Base-by-base conservation (phyloP, 2,113 vertebrate species). In the Hucho hucho region DNA sequence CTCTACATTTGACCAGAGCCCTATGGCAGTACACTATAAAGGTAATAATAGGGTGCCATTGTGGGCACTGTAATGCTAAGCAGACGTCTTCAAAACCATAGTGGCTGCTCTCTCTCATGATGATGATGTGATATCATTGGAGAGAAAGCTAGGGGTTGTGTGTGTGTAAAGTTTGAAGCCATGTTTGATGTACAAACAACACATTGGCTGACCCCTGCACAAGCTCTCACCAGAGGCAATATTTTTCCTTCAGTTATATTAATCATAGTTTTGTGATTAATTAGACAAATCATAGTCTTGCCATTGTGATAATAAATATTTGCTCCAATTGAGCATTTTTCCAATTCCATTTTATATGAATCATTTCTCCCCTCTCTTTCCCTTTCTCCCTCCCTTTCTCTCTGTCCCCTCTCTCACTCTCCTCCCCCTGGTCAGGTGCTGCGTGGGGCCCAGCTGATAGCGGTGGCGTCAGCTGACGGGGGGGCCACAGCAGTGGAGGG, bases 391-490 rank as follows among this genome's bases (percentile, higher is more conserved):
- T 43, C 53, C 3, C 16, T 20, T 4, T 4, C 46, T 7, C 14
- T 6, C 37, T 43, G 3, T 43, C 37, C 4, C 14, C 13, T 4
- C 6, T 6, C 58, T 22, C 58, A 46, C 49, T 47, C 26, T 29
- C 29, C 9, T 69, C 47, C 64, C 14, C 20, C 32, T 46, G 26
- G 16, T 16, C 58, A 98, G 97, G 97, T 98, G 85, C 87, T 99
- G 72, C 96, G 96, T 83, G 98, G 98, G 0, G 96, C 98, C 68
- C 98, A 98, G 87, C 89, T 99, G 22, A 99, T 99, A 63, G 97
- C 98, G 0, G 95, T 99, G 69, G 97, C 98, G 1, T 98, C 98
- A n/a, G 93, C 96, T 0, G 98, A 99, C 76, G 93, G 95, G 0
- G 86, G 93, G 0, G 82, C 95, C 0, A 90, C 95, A 0, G 94